Conservation (phyloP, 2,888 invertebrate genomes). For the Oconnorella tubifera region DNA sequence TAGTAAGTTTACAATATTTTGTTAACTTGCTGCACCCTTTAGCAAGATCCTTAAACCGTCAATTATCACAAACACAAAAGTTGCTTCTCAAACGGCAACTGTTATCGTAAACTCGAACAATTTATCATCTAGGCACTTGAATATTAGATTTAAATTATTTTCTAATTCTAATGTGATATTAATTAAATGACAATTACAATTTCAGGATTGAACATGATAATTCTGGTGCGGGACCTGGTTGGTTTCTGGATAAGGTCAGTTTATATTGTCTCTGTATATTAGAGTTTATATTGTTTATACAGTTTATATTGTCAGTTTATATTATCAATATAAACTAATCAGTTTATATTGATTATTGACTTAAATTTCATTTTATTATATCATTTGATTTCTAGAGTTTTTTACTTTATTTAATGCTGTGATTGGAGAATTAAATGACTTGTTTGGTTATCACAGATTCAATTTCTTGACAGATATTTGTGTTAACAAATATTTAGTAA, state of each 20-base stretch:
- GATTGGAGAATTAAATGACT: no score
- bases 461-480: no score
- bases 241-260: constrained; percentile 49
- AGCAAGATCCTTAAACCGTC: no score
- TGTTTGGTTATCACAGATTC: no score
- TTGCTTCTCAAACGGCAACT: no score
- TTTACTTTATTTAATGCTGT: no score
- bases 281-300: not conserved
- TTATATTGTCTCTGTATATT: not conserved
- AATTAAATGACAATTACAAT: not conserved
- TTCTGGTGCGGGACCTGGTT: constrained; percentile 48
- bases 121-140: not conserved
- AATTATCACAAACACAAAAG: no score
- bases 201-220: constrained; percentile 55
- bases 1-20: no score
- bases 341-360: not conserved
- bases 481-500: no score
- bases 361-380: no score
- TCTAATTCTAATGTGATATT: not conserved
- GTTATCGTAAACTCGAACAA: not conserved
- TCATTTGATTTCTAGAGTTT: no score
- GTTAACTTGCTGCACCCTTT: no score
- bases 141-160: not conserved
- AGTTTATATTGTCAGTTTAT: not conserved
- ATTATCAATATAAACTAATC: not conserved